Conservation (phyloP, 2,113 vertebrate genomes). For the Brachypodius melanocephalos region DNA sequence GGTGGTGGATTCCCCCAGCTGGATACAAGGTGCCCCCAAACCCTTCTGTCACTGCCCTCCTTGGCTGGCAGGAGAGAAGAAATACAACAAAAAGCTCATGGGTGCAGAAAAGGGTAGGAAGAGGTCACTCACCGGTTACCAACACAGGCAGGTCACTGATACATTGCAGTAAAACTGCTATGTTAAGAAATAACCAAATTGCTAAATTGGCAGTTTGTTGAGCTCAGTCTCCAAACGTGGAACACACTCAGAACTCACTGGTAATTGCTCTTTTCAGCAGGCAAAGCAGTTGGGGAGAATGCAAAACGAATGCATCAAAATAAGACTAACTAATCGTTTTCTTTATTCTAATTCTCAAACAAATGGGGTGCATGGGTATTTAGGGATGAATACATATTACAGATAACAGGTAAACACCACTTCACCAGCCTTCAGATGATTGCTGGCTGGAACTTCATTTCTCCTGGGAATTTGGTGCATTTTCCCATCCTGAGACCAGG, state of each 20-base stretch:
- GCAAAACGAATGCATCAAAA: neutral
- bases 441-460: neutral
- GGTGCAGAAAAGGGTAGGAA: neutral
- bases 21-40: neutral
- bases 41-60: neutral
- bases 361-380: neutral
- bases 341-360: neutral
- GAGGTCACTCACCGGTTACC: neutral
- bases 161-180: neutral
- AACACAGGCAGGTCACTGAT: neutral
- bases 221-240: neutral
- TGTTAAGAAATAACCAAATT: neutral
- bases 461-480: neutral
- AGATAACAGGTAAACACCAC: neutral
- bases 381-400: rapidly evolving
- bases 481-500: neutral
- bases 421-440: neutral
- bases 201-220: neutral
- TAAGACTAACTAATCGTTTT: neutral
- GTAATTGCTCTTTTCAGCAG: neutral
- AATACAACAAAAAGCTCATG: neutral
- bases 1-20: neutral
- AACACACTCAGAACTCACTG: neutral
- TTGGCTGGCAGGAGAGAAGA: neutral
- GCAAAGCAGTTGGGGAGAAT: neutral